A percentile compares a stretch with the other conserved stretches of the same genome.
Evolutionary conservation across 2,113 vertebrate species (phyloP).

Genomic region (Erpornis zantholeuca): DNA sequence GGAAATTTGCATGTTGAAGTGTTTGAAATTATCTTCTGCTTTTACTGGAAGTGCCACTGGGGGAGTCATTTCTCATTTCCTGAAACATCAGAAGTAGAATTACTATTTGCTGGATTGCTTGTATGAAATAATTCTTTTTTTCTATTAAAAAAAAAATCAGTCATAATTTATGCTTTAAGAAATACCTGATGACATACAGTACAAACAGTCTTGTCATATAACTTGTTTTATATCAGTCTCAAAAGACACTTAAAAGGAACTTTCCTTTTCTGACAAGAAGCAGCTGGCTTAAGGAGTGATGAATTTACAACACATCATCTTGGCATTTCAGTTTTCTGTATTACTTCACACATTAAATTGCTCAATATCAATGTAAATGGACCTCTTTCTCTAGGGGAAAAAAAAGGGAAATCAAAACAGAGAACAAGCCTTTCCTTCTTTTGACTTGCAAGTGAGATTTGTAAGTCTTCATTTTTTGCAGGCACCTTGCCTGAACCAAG

Average conservation of each 20-base stretch:
- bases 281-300: constrained; percentile 44
- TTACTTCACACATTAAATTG: constrained; percentile 42
- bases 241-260: constrained; percentile 44
- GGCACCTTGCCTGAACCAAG: neutral
- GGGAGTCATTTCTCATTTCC: constrained; percentile 41
- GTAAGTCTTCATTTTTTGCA: neutral
- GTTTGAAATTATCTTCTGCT: constrained; percentile 23
- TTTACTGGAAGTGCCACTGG: constrained; percentile 7
- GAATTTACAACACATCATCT: constrained; percentile 33
- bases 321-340: constrained; percentile 29
- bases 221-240: constrained; percentile 51
- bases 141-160: neutral
- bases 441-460: neutral
- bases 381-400: neutral
- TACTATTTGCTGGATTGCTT: constrained; percentile 33
- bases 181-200: constrained; percentile 54
- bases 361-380: constrained; percentile 20
- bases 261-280: constrained; percentile 45
- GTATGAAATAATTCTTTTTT: constrained; percentile 29
- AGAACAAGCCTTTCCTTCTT: constrained; percentile 2
- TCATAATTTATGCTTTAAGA: constrained; percentile 51
- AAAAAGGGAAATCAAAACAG: neutral
- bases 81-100: constrained; percentile 15
- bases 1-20: constrained; percentile 31
- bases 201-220: constrained; percentile 39